Conservation (phyloP, 2,888 invertebrate species). For the Eudasyphora cyanicolor region DNA sequence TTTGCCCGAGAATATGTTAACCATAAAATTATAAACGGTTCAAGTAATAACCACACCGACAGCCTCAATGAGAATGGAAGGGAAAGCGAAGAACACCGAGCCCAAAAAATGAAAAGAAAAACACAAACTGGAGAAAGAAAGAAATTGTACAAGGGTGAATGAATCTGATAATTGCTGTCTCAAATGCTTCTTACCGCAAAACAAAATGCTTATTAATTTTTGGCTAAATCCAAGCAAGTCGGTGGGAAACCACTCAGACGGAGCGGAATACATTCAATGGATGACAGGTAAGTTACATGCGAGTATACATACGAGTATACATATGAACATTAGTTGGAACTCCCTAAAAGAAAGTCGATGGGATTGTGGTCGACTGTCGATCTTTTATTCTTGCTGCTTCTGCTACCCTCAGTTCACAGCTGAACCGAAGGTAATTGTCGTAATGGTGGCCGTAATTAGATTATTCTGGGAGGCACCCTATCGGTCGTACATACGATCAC, state of each 20-base stretch:
- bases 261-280: no score
- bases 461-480: constrained; percentile 10
- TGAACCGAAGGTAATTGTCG: constrained; percentile 2
- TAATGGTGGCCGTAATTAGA: background rate
- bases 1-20: background rate
- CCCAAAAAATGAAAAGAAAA: constrained; percentile 27
- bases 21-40: constrained; percentile 36
- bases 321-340: background rate
- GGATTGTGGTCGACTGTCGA: constrained; percentile 6
- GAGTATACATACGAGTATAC: background rate
- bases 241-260: constrained; percentile 23
- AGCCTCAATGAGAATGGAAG: constrained; percentile 37
- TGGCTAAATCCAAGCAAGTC: constrained; percentile 31
- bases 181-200: constrained; percentile 69
- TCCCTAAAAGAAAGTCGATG: constrained; percentile 30
- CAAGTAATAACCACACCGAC: constrained; percentile 53
- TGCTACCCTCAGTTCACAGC: constrained; percentile 2
- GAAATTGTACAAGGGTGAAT: constrained; percentile 69
- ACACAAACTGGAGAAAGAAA: constrained; percentile 48
- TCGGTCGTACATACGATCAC: constrained; percentile 3
- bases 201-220: constrained; percentile 52
- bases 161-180: constrained; percentile 77
- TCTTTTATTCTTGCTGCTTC: background rate
- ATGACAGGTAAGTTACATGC: background rate
- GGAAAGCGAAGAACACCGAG: constrained; percentile 40